These are phyloP conservation scores for Apotomis turbidana DNA, from an alignment of 2,888 invertebrate species.

Conservation along the genomic window DNA sequence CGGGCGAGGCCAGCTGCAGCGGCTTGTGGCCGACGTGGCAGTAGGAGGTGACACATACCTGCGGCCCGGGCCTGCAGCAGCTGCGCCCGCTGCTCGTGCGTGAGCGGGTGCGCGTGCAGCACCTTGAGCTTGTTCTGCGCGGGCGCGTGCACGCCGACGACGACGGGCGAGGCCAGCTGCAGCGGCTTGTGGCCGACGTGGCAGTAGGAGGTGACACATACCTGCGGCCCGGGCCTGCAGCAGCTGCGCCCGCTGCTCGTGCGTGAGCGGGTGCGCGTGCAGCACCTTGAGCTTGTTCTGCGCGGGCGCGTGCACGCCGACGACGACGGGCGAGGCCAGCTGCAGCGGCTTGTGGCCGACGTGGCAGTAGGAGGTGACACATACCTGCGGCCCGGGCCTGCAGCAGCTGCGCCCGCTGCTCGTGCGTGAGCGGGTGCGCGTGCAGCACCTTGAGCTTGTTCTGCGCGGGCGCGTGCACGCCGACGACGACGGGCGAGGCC, in stretches of 20 bases:
- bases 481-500: constrained; percentile 33
- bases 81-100: constrained; percentile 66
- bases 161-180: constrained; percentile 45
- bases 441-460: constrained; percentile 52
- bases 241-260: constrained; percentile 65
- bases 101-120: constrained; percentile 71
- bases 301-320: constrained; percentile 17
- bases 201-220: constrained; percentile 31
- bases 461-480: constrained; percentile 20
- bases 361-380: constrained; percentile 38
- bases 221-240: constrained; percentile 56
- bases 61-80: constrained; percentile 60
- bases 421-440: constrained; percentile 69
- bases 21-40: constrained; percentile 55
- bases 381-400: constrained; percentile 53
- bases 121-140: constrained; percentile 12
- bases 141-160: constrained; percentile 17
- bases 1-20: constrained; percentile 48
- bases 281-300: constrained; percentile 45
- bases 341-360: constrained; percentile 59
- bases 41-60: constrained; percentile 30
- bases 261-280: constrained; percentile 71
- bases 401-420: constrained; percentile 66
- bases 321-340: constrained; percentile 38
- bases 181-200: constrained; percentile 57